Conservation (phyloP, 2,888 invertebrate genomes). For the Perizoma flavofasciatum region DNA sequence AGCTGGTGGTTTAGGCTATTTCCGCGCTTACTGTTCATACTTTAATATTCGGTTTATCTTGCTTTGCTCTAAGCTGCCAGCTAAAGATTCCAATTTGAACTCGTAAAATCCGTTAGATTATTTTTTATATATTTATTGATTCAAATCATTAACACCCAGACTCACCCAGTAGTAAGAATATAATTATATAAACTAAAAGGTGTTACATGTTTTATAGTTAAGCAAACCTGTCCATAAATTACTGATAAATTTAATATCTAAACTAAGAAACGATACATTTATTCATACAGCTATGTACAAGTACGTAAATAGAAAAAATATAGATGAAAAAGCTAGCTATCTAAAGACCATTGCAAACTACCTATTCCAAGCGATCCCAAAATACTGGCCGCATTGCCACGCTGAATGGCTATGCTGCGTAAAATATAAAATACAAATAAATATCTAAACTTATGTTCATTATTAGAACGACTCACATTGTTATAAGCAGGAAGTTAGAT, state of each 20-base stretch:
- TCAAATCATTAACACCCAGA: conserved; percentile 12
- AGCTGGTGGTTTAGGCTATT: too few species aligned
- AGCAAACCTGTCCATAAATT: conserved; percentile 2
- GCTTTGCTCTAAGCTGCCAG: neutral
- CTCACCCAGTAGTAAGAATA: conserved; percentile 4
- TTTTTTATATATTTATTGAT: conserved; percentile 14
- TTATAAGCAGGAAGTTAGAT: conserved; percentile 25
- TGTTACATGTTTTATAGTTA: conserved; percentile 2
- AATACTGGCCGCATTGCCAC: too few species aligned
- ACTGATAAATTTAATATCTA: too few species aligned
- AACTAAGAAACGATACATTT: too few species aligned
- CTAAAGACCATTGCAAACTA: too few species aligned
- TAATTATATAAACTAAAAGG: conserved; percentile 7
- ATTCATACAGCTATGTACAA: too few species aligned
- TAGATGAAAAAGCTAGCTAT: too few species aligned
- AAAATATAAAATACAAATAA: too few species aligned
- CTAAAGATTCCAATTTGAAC: conserved; percentile 6
- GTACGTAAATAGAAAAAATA: too few species aligned
- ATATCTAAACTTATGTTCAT: neutral
- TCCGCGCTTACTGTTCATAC: too few species aligned
- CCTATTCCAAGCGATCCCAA: too few species aligned
- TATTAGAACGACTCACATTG: conserved; percentile 4
- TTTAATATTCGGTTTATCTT: neutral
- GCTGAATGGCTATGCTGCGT: too few species aligned
- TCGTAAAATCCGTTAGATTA: neutral